Conservation (phyloP, 2,888 invertebrate species). For the Limnephilus rhombicus region DNA sequence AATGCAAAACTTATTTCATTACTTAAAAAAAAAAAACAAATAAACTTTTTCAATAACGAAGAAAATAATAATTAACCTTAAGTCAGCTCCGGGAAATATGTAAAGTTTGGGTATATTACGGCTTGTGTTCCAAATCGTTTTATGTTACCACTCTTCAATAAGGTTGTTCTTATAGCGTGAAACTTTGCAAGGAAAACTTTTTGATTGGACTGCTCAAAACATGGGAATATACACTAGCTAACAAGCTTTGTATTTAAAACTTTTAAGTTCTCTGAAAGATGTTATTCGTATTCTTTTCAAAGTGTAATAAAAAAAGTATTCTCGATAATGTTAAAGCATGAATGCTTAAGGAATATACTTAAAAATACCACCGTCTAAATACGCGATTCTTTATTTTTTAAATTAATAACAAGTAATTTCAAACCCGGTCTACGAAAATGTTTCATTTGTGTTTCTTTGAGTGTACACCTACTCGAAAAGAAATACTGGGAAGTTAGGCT, state of each 20-base stretch:
- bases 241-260: conserved; percentile 10
- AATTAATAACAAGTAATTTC: not conserved
- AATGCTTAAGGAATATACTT: not conserved
- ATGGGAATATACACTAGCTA: not conserved
- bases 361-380: not conserved
- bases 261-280: not conserved
- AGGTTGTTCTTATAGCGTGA: conserved; percentile 12
- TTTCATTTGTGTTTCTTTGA: not conserved
- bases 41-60: not conserved
- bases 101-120: conserved; percentile 4
- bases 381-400: not conserved
- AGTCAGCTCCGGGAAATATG: not conserved
- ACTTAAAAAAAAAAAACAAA: not conserved
- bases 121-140: conserved; percentile 23
- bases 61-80: not conserved
- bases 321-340: not conserved
- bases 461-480: not conserved
- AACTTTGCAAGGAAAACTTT: conserved; percentile 22
- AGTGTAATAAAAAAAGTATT: not conserved
- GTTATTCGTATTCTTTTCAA: not conserved
- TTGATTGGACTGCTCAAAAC: conserved; percentile 17
- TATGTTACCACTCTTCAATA: conserved; percentile 38
- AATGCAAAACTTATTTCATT: not conserved
- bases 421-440: not conserved
- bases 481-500: not conserved